phyloP scores from a whole-genome alignment of 2,888 invertebrate species.

The Choreutis nemorana region DNA sequence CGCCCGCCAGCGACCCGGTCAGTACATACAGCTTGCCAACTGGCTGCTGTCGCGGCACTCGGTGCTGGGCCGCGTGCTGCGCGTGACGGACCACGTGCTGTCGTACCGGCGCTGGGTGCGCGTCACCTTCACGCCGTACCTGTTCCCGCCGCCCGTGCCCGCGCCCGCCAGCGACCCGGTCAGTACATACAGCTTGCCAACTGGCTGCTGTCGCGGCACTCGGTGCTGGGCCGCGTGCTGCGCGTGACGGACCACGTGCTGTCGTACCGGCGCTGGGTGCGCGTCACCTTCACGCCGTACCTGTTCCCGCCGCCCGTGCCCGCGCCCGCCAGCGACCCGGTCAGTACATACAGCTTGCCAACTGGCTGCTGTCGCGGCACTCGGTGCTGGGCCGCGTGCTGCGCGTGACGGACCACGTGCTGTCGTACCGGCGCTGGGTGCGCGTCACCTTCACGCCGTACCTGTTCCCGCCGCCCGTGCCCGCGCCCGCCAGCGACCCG shows the following conservation, averaged over 20 bases:
- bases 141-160: slow-evolving; percentile 34
- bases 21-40: no score
- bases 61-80: slow-evolving; percentile 89
- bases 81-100: slow-evolving; percentile 92
- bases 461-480: slow-evolving; percentile 40
- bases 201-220: slow-evolving; percentile 60
- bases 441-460: slow-evolving; percentile 49
- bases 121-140: slow-evolving; percentile 50
- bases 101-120: slow-evolving; percentile 65
- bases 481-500: slow-evolving; percentile 6
- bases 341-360: no score
- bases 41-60: slow-evolving; percentile 63
- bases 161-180: slow-evolving; percentile 5
- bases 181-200: no score
- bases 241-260: slow-evolving; percentile 93
- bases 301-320: slow-evolving; percentile 38
- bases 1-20: slow-evolving; percentile 12
- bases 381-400: slow-evolving; percentile 90
- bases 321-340: slow-evolving; percentile 5
- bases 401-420: slow-evolving; percentile 92
- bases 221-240: slow-evolving; percentile 89
- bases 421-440: slow-evolving; percentile 66
- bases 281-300: slow-evolving; percentile 49
- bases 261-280: slow-evolving; percentile 65
- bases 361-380: slow-evolving; percentile 57